phyloP scores from a whole-genome alignment of 2,113 vertebrate species.

The Hystrix cristata region DNA sequence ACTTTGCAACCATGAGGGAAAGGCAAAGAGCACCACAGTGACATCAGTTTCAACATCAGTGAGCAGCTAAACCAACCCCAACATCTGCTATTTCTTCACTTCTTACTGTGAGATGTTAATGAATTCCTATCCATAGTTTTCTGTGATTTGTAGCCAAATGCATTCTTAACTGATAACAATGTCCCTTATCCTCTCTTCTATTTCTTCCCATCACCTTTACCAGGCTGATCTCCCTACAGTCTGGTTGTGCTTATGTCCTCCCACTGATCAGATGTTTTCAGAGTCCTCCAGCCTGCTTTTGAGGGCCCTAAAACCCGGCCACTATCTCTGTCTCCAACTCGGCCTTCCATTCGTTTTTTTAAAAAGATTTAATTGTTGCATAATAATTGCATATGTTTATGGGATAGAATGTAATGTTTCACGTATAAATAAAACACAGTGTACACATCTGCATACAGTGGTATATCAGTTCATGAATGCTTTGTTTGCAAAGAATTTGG shows the following conservation, averaged over 20 bases:
- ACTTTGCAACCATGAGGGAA: not conserved
- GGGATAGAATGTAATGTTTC: not conserved
- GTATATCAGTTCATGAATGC: not conserved
- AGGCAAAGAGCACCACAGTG: not conserved
- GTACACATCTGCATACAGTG: fast-evolving
- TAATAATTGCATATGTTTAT: not conserved
- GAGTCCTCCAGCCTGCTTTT: not conserved
- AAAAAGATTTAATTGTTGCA: not conserved
- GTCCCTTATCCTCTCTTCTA: not conserved
- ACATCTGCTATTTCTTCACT: not conserved
- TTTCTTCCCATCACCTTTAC: not conserved
- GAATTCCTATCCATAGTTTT: not conserved
- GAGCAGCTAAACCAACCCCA: not conserved
- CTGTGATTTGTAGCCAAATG: not conserved
- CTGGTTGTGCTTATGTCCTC: not conserved
- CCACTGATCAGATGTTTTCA: not conserved
- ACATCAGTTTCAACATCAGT: not conserved
- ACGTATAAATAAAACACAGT: not conserved
- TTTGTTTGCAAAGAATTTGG: not conserved
- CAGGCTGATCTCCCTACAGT: not conserved
- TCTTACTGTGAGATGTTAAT: not conserved
- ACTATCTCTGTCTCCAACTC: not conserved
- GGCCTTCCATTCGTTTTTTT: not conserved
- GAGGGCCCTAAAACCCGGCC: not conserved
- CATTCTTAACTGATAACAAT: not conserved